Evolutionary conservation across 2,113 vertebrate species (phyloP), one percentile per base, ranked within the genome.

Genomic region (Centropristis striata): DNA sequence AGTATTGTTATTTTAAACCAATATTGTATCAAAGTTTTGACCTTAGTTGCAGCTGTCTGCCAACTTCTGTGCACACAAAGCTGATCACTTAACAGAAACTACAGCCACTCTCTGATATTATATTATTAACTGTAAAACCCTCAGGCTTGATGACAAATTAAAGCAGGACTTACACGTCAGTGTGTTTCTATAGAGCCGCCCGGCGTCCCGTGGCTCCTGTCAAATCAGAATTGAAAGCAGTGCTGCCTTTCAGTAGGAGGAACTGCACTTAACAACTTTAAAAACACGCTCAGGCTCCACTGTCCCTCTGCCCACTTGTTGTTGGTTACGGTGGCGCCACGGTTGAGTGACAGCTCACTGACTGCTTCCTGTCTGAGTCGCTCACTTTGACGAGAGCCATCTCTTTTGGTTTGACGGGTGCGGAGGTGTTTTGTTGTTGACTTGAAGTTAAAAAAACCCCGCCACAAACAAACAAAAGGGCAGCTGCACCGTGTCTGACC

Each of bases 321-420:
- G 67, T 73, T 70, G 75, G 74, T 78, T 77, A 66, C 57, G 5
- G 69, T 58, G 64, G 71, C 14, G 13, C 75, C 47, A 27, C 7
- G 42, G 54, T 4, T 86, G 86, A 92, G 11, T 74, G 86, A 86
- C 83, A 79, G 85, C 71, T 1, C 47, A 15, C 63, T 54, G 69
- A 75, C 84, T 82, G 84, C 53, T 90, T 87, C 77, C 88, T 76
- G 87, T 86, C 80, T 71, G 72, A 0, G 57, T 36, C 2, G 14
- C n/a, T 76, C 39, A 42, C n/a, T 50, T 13, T 25, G 61, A 67
- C 21, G 10, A 36, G 28, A 51, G 42, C 60, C 4, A 63, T 64
- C 67, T 44, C 55, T 1, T 20, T 68, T 67, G 16, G 13, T 16
- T 8, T 55, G 67, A 80, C 58, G 8, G 15, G 1, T 53, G 68